Evolutionary conservation across 2,797 vertebrate species (phyloP), one percentile per base, ranked within the genome.

Genomic region (Phataginus tetradactyla): DNA sequence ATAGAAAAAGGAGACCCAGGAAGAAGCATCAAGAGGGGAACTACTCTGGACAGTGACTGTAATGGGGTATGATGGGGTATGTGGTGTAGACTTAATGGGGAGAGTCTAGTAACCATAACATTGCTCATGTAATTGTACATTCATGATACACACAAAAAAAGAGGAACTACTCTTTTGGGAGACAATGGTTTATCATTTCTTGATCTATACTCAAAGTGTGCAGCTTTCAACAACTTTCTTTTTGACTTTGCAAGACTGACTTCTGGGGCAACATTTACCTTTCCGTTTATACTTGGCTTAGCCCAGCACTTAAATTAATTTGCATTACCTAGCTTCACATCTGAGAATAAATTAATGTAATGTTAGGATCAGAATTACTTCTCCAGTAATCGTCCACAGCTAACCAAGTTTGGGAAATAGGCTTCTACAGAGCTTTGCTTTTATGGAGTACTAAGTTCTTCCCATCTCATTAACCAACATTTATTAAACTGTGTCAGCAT

Each of bases 401-500:
- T 86, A 88, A 42, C 53, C 17, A 84, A 88, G 42, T 45, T 92
- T 83, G 34, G 68, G 39, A 88, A 85, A 55, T 5, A 77, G 55
- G 21, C 23, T 71, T 91, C 77, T 61, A 15, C 3, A 88, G 2
- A 21, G 64, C 45, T 92, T 39, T 64, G 64, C 10, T 57, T 88
- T 86, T 84, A 87, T 45, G 51, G 23, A 92, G 20, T 69, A 63
- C 42, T 71, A 74, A 77, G 7, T 83, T 77, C 23, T 92, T 91
- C 45, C 18, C 29, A 39, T 55, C 39, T 80, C 53, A 20, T 68
- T 27, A 91, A 83, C 61, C 59, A 61, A 59, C 77, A 63, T 42
- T 92, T 86, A 91, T 49, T 87, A 92, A 91, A 91, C 64, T 95
- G 15, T 57, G 27, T 37, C 32, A 95, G 61, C n/a, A 92, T 1